Base-by-base conservation (phyloP, 2,113 vertebrate genomes). In the Rutilus rutilus region DNA sequence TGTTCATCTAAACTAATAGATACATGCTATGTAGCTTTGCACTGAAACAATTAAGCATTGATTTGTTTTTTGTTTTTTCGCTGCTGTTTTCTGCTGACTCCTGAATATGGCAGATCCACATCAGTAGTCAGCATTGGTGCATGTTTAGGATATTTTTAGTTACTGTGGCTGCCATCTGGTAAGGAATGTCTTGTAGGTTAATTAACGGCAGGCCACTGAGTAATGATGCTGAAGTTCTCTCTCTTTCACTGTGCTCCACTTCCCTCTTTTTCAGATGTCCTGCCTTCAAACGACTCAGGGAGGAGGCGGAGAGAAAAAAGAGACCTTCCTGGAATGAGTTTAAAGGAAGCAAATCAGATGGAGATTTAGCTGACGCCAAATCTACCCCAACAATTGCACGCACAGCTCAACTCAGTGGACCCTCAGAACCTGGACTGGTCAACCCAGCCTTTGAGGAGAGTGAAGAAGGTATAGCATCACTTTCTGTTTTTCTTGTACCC, bases 371-470 rank as follows among this genome's bases (percentile, higher is more conserved):
- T 50, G 94, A 94, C 39, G 87, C 90, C 25, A 95, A 95, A 88
- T 93, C 90, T 81, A 89, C 90, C 0, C 86, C 91, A 15, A 74
- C 91, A 15, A 74, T 65, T 9, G 84, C 91, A 59, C 91, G 92
- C 80, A 90, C 90, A 30, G 71, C 89, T 65, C 80, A 75, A 15
- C 45, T 76, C 62, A 85, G 92, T 54, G 92, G 92, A 69, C 91
- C 86, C 47, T 92, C 95, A 0, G 96, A 97, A 84, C 96, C 97
- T 8, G 97, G 97, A 1, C 88, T 97, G 84, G 95, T 97, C 62
- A 97, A 97, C 90, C 97, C 96, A 74, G 96, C 97, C 60, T 97
- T 95, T 89, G 97, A 97, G 90, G 97, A 97, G 93, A 93, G 93
- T 71, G 97, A 98, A 87, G 97, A 97, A 80, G 97, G 97, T 97